Conservation (phyloP, 2,113 vertebrate species). For the Cardinalis cardinalis region DNA sequence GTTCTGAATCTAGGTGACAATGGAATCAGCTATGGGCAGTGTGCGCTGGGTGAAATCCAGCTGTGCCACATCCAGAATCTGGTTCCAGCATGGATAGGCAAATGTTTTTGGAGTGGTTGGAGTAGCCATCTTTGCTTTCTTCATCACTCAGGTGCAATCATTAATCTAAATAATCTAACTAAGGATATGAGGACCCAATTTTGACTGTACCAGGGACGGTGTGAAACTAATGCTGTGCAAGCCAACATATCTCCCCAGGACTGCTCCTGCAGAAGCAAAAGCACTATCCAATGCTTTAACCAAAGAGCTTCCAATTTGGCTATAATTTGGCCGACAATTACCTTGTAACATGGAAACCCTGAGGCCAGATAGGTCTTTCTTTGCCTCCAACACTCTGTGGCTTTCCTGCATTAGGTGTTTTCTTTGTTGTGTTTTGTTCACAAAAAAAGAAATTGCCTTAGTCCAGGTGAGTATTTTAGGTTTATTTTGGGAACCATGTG, state of each 20-base stretch:
- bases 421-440: not conserved
- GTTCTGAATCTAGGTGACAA: not conserved
- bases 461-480: not conserved
- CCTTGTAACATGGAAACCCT: not conserved
- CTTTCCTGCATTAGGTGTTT: not conserved
- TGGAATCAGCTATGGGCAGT: not conserved
- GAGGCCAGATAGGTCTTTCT: not conserved
- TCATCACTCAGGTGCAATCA: not conserved
- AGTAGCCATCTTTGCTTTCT: not conserved
- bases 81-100: not conserved
- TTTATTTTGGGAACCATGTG: not conserved
- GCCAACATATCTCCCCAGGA: accelerated
- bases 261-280: not conserved
- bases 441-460: not conserved
- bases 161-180: not conserved
- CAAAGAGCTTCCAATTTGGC: not conserved
- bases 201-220: not conserved
- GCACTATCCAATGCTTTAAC: not conserved
- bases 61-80: not conserved
- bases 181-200: accelerated
- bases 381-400: too few relatives aligned
- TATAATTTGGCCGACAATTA: not conserved
- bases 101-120: not conserved
- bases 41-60: not conserved
- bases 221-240: accelerated